Conservation (phyloP, 1,140 invertebrate species). For the Drosophila ercepeae region DNA sequence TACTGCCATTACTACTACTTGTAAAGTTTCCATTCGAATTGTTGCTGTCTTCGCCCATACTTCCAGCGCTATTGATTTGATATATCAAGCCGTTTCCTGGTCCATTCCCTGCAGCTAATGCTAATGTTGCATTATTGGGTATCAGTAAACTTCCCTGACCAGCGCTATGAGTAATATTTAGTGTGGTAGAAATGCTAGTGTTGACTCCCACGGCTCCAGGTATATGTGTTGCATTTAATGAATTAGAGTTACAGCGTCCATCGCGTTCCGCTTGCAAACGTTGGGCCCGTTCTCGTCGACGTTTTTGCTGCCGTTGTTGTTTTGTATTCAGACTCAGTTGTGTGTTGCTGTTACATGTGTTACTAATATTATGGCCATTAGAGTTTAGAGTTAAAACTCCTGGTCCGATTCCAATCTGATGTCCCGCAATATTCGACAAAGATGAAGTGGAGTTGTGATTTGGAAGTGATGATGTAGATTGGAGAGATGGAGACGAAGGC, state of each 20-base stretch:
- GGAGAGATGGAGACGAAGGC: constrained; percentile 28
- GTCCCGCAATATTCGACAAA: constrained; percentile 10
- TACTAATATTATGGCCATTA: constrained; percentile 53
- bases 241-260: constrained; percentile 62
- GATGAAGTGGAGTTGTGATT: neutral
- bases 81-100: constrained; percentile 66
- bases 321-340: constrained; percentile 83
- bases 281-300: constrained; percentile 92
- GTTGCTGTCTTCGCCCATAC: constrained; percentile 82
- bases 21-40: constrained; percentile 82
- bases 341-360: constrained; percentile 40
- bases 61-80: constrained; percentile 76
- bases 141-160: constrained; percentile 12
- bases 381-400: constrained; percentile 19
- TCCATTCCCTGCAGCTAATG: constrained; percentile 84
- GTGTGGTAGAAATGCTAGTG: constrained; percentile 84
- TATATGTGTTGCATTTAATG: constrained; percentile 46
- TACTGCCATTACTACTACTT: constrained; percentile 78
- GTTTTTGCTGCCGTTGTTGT: constrained; percentile 92
- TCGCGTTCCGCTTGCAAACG: constrained; percentile 91
- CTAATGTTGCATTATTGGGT: constrained; percentile 64
- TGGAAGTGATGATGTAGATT: constrained; percentile 6
- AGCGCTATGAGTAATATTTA: constrained; percentile 43
- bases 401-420: constrained; percentile 26
- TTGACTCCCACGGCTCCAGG: constrained; percentile 38